Evolutionary conservation across 2,797 vertebrate genomes (phyloP).

Genomic region (Aphelocoma californica): DNA sequence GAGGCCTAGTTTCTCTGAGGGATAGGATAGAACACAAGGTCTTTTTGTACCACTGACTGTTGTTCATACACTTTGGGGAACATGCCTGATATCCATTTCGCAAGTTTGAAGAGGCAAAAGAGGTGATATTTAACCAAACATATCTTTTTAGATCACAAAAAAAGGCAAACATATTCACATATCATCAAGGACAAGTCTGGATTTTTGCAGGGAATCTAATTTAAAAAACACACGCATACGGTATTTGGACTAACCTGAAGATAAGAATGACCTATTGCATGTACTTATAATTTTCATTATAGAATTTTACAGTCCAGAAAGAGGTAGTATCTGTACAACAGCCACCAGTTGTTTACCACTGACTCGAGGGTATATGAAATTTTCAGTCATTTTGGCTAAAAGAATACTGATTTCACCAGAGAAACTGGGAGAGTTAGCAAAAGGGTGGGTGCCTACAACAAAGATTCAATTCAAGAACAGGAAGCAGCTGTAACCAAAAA

Average conservation of each 20-base stretch:
- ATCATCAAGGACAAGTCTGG: not conserved
- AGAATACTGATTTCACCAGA: not conserved
- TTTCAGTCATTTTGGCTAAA: not conserved
- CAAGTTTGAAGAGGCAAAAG: not conserved
- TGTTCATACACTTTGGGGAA: not conserved
- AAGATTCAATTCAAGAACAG: not conserved
- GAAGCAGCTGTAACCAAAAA: not conserved
- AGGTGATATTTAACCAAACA: not conserved
- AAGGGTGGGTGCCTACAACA: not conserved
- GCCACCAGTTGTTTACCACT: not conserved
- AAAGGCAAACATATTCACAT: not conserved
- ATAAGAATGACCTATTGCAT: not conserved
- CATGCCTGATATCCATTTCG: rapidly evolving
- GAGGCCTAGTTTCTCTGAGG: not conserved
- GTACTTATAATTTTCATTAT: not conserved
- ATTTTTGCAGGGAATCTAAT: not conserved
- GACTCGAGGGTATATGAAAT: not conserved
- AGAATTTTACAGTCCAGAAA: not conserved
- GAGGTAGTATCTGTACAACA: not conserved
- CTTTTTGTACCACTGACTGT: not conserved
- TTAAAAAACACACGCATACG: not conserved
- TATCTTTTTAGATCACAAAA: not conserved
- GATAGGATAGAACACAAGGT: not conserved
- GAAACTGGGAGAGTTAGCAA: not conserved
- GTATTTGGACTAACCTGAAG: not conserved